Evolutionary conservation across 1,140 invertebrate genomes (phyloP).

Genomic region (Diplogasteroides magnus): DNA sequence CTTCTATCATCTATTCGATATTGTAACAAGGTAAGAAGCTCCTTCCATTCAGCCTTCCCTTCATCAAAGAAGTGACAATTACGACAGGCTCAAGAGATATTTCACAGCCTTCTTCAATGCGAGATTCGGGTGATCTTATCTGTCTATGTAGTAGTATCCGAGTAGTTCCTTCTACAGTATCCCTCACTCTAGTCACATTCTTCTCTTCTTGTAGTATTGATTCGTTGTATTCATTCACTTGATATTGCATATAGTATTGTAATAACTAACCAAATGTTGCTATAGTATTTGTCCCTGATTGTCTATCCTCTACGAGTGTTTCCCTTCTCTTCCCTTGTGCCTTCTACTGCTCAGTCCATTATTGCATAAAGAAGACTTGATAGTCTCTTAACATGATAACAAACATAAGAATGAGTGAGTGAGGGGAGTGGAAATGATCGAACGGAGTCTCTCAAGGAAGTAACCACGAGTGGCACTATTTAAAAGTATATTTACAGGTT

Average conservation of each 20-base stretch:
- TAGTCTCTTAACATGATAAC: not conserved
- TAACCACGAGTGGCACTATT: slow-evolving; percentile 9
- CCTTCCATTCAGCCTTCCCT: not conserved
- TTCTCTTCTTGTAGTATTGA: too few species aligned
- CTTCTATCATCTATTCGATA: too few species aligned
- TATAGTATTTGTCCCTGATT: too few species aligned
- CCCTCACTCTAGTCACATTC: too few species aligned
- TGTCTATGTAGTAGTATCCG: too few species aligned
- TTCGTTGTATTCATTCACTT: too few species aligned
- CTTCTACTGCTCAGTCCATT: not conserved
- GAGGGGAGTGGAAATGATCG: slow-evolving; percentile 7
- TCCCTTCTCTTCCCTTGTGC: not conserved
- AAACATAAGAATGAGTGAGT: not conserved
- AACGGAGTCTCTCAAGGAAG: slow-evolving; percentile 10
- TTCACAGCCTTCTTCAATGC: not conserved
- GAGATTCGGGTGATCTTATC: too few species aligned
- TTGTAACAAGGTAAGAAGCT: too few species aligned
- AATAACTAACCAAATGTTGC: too few species aligned
- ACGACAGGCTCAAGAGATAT: not conserved
- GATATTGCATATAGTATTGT: too few species aligned
- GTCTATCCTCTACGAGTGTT: not conserved
- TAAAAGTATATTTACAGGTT: not conserved
- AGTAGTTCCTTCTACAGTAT: too few species aligned
- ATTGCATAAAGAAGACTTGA: too few species aligned
- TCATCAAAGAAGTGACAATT: not conserved